Conservation (phyloP, 2,888 invertebrate genomes). For the Meganola albula region DNA sequence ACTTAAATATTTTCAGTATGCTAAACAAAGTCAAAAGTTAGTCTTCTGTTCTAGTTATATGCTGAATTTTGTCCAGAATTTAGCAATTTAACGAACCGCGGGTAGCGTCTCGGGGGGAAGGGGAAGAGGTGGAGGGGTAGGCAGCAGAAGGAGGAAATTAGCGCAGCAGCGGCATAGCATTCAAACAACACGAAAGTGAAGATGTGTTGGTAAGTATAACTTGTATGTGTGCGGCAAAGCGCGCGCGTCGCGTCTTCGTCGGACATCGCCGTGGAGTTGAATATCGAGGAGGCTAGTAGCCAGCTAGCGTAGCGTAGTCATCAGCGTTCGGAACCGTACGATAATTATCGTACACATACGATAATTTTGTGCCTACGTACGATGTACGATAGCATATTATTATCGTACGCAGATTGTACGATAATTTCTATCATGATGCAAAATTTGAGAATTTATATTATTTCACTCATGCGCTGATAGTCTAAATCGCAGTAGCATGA, state of each 20-base stretch:
- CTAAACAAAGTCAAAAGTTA: conserved; percentile 8
- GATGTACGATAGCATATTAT: no score
- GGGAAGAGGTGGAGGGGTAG: conserved; percentile 43
- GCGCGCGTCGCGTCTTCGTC: no score
- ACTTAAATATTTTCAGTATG: conserved; percentile 17
- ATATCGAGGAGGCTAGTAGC: conserved; percentile 29
- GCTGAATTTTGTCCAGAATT: conserved; percentile 14
- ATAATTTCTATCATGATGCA: no score
- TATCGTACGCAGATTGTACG: no score
- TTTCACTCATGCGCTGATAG: no score
- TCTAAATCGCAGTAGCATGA: no score
- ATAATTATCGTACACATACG: no score
- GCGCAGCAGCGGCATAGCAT: conserved; percentile 56
- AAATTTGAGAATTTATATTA: no score
- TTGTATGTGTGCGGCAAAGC: conserved; percentile 43
- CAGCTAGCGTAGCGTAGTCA: no score
- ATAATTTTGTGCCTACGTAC: no score
- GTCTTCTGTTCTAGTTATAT: conserved; percentile 6
- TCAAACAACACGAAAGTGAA: conserved; percentile 43
- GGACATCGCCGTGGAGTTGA: conserved; percentile 29
- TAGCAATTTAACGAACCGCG: conserved; percentile 19
- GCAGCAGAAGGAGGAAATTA: conserved; percentile 65
- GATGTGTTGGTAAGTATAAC: conserved; percentile 45
- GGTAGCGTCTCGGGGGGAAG: conserved; percentile 46
- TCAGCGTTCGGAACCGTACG: no score